Conservation (phyloP, 2,113 vertebrate species). For the Rhinichthys klamathensis region DNA sequence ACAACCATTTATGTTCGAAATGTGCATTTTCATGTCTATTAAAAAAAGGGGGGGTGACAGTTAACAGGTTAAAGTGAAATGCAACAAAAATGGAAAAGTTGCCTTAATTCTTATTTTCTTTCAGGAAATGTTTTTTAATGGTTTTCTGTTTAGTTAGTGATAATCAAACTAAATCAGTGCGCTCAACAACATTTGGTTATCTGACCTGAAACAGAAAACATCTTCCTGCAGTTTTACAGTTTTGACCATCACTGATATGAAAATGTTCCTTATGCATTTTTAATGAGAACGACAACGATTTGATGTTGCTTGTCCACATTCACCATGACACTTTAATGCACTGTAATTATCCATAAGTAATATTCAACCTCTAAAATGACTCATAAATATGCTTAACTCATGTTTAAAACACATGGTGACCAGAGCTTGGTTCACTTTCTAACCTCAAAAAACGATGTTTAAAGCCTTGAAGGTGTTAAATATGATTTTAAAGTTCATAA, state of each 20-base stretch:
- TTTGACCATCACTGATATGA: background rate
- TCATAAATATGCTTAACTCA: conserved; percentile 79
- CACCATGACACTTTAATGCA: conserved; percentile 25
- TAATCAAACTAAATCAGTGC: background rate
- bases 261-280: conserved; percentile 9
- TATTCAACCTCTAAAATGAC: conserved; percentile 69
- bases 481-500: conserved; percentile 73
- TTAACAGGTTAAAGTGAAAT: too few species aligned
- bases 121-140: too few species aligned
- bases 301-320: conserved; percentile 12
- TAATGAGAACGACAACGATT: conserved; percentile 6
- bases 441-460: conserved; percentile 71
- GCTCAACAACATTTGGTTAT: background rate
- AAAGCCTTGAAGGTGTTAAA: conserved; percentile 67
- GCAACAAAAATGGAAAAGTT: too few species aligned
- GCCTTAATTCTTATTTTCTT: too few species aligned
- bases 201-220: background rate
- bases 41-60: too few species aligned
- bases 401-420: conserved; percentile 76
- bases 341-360: conserved; percentile 52
- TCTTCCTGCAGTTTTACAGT: background rate
- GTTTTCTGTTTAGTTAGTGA: too few species aligned
- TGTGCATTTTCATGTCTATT: too few species aligned
- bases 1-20: too few species aligned
- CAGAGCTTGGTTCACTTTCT: conserved; percentile 72